Evolutionary conservation across 2,113 vertebrate species (phyloP), one percentile per base, ranked within the genome.

Genomic region (Cololabis saira): DNA sequence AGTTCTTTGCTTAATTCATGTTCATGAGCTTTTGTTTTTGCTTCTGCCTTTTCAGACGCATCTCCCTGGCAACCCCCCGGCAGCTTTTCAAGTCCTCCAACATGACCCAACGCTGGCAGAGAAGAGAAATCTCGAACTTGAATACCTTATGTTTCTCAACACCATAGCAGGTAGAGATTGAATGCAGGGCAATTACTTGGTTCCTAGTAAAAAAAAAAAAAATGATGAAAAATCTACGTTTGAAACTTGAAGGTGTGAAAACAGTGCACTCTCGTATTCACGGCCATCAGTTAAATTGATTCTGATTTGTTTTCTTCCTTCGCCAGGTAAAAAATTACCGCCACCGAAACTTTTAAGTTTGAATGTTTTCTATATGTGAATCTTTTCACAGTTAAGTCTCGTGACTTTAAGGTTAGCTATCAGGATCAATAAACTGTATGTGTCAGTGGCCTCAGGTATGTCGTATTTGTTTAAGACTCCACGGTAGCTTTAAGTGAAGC

Each of bases 41-140:
- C 44, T 17, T 48, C 44, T 4, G 1, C 24, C 67, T 62, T 91
- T 75, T 60, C 87, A 99, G 98, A 89, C 94, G 97, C 80, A 95
- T 98, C 85, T 99, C 98, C 42, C 80, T 98, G 89, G 98, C 96
- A 68, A 98, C 95, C 40, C 95, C 98, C 8, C 93, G 97, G 21
- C 98, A 99, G 88, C 96, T 99, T 88, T 98, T 98, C 92, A 99
- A 99, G 86, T 97, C 98, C 54, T 98, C 98, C 81, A 99, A 99
- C 89, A 99, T 99, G 98, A 99, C 97, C 85, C 98, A 98, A 87
- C 97, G 97, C 74, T 99, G 98, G 97, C 98, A 99, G 90, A 92
- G 97, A 86, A 92, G 98, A 56, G 97, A 99, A 84, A 99, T 99
- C 82, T 99, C 97, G 62, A 99, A 99, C 93, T 99, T 63, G 98